Percentiles rank a stretch among this genome's conserved stretches.
These are phyloP conservation scores for Tragelaphus imberbis DNA, from an alignment of 2,113 vertebrate genomes.

Conservation along the genomic window DNA sequence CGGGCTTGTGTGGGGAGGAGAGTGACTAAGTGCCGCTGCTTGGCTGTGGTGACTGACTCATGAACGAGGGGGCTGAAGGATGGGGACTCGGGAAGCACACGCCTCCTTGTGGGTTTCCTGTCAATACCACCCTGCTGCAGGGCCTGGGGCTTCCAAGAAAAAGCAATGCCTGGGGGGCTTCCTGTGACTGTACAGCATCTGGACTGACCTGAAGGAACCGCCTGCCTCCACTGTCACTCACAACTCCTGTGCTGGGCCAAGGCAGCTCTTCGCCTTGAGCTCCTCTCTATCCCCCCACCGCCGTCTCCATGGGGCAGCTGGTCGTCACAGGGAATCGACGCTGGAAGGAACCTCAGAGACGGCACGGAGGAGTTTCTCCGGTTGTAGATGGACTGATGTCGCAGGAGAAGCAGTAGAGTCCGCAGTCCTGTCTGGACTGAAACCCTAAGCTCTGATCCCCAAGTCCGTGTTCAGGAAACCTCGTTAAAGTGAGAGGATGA, in stretches of 20 bases:
- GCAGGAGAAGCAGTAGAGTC: background rate
- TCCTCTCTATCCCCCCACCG: accelerated
- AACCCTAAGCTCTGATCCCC: background rate
- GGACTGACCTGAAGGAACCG: background rate
- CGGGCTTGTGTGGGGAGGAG: background rate
- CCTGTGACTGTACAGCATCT: too few relatives aligned
- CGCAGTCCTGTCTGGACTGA: background rate
- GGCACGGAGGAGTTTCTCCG: background rate
- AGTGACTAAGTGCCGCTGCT: slow-evolving; percentile 35
- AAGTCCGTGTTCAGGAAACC: background rate
- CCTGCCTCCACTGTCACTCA: background rate
- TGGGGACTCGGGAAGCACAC: background rate
- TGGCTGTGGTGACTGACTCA: slow-evolving; percentile 53
- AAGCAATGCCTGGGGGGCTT: background rate
- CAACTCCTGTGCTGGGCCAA: background rate
- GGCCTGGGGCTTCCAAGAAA: background rate
- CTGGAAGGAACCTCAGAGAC: background rate
- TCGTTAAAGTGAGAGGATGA: background rate
- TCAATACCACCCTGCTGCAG: background rate
- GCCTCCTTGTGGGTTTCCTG: background rate
- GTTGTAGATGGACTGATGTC: background rate
- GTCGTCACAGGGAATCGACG: accelerated
- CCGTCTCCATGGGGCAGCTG: accelerated
- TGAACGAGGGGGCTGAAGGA: background rate
- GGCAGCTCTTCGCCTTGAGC: background rate